Conservation (phyloP, 2,888 invertebrate species). For the Hipparchia semele region DNA sequence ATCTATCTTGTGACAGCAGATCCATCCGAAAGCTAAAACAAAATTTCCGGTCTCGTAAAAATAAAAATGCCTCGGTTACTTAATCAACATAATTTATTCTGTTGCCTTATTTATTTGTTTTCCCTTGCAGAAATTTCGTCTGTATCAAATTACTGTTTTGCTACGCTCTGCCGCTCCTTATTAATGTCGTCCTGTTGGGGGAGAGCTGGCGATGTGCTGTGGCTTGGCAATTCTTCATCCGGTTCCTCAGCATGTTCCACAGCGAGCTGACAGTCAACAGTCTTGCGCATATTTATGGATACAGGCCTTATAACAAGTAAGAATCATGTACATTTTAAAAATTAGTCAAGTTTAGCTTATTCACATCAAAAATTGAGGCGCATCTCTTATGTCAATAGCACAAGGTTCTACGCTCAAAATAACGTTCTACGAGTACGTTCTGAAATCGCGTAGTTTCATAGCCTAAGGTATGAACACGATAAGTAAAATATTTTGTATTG, state of each 20-base stretch:
- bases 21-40: too few species aligned
- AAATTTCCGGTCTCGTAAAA: too few species aligned
- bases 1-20: too few species aligned
- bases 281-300: conserved; percentile 90
- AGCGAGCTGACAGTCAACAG: conserved; percentile 95
- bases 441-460: too few species aligned
- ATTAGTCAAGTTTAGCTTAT: too few species aligned
- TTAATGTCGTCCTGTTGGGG: conserved; percentile 88
- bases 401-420: too few species aligned
- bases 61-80: too few species aligned
- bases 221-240: conserved; percentile 87
- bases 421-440: too few species aligned
- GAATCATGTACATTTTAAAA: conserved; percentile 30
- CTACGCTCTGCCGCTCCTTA: conserved; percentile 87
- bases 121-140: conserved; percentile 83
- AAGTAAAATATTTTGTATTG: too few species aligned
- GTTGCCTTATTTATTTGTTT: neutral
- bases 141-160: conserved; percentile 86
- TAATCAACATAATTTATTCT: neutral
- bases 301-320: conserved; percentile 76
- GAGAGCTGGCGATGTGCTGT: conserved; percentile 87
- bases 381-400: too few species aligned
- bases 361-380: too few species aligned
- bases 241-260: conserved; percentile 90
- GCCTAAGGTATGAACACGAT: too few species aligned